Base-by-base conservation (phyloP, 2,888 invertebrate genomes). In the Volucella inanis region DNA sequence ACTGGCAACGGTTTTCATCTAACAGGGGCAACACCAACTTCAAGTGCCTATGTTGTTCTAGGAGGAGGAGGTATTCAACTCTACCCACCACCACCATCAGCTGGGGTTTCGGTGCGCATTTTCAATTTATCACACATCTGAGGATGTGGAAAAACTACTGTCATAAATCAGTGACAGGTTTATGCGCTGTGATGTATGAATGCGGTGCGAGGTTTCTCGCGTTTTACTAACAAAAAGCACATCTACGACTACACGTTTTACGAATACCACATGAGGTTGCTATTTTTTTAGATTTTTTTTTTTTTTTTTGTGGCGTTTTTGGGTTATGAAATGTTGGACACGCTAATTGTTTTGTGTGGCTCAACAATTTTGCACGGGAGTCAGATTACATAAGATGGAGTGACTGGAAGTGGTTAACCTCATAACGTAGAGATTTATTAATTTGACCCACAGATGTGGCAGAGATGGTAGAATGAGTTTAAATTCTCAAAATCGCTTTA, bases 81-180 rank as follows among this genome's bases (percentile, higher is more conserved):
- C 38, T 61, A 57, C 8, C 22, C 8, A 49, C 50, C 59, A 67
- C 72, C 55, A 38, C 55, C 18, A 41, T 15, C 39, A 50, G n/a
- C 45, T 41, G 39, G 43, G 31, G 49, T 55, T 38, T 47, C 8
- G 50, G 67, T 12, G 52, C 61, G 55, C 70, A 74, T 78, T 79
- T 83, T 59, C 78, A 59, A 70, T 84, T 84, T 75, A 65, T 75
- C 75, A 84, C 50, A 76, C 59, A 84, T 61, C 39, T 55, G 77
- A 74, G 79, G 70, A 80, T 80, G 80, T 75, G 75, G 75, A 80
- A 80, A 75, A 84, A 80, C 70, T 80, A 67, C 68, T 84, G 84
- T 80, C 83, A 84, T 84, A 84, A 84, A 84, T 84, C 84, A 84
- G 67, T 84, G 83, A 79, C 83, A 84, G 79, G 83, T 84, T 84